Evolutionary conservation across 2,888 invertebrate species (phyloP), one percentile per base, ranked within the genome.

Genomic region (Pristionchus arcanus): DNA sequence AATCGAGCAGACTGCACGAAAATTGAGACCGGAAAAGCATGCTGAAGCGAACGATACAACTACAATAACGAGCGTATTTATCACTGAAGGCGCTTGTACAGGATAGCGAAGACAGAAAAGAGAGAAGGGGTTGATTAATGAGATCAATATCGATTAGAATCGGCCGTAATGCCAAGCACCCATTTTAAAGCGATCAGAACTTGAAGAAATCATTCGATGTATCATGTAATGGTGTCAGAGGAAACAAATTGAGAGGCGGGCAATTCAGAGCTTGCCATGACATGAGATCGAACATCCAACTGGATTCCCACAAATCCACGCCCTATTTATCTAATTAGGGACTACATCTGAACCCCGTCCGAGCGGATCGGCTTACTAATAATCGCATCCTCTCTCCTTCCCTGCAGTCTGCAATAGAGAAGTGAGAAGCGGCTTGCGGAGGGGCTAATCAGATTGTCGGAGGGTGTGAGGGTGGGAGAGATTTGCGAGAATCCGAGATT

Each of bases 311-410:
- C n/a, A n/a, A n/a, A n/a, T n/a, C n/a, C n/a, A n/a, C n/a, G n/a
- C n/a, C n/a, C n/a, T 11, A 0, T 11, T 49, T 49, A 49, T 0
- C 42, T 13, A 49, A 3, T 49, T 49, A 49, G 42, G 42, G 42
- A 49, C 42, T 49, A 49, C 42, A 49, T 49, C 42, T 49, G 4
- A 49, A 42, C 42, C 42, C 42, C 74, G 3, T 16, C n/a, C 42
- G 21, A 49, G 25, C 25, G 42, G 81, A 81, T 81, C 81, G 81
- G 81, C 81, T 81, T 81, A 81, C 81, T 81, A 81, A 81, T 81
- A 81, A 49, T 81, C 49, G 42, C 77, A 11, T 81, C 34, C 37
- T 4, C 28, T 28, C 28, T 81, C 34, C 37, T 4, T 19, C 16
- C 28, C 4, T 42, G n/a, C 49, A 31, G 31, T 21, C 68, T 16